A percentile compares a stretch with the other conserved stretches of the same genome.
Conservation (phyloP, 2,797 vertebrate genomes). For the Glyptemys insculpta region DNA sequence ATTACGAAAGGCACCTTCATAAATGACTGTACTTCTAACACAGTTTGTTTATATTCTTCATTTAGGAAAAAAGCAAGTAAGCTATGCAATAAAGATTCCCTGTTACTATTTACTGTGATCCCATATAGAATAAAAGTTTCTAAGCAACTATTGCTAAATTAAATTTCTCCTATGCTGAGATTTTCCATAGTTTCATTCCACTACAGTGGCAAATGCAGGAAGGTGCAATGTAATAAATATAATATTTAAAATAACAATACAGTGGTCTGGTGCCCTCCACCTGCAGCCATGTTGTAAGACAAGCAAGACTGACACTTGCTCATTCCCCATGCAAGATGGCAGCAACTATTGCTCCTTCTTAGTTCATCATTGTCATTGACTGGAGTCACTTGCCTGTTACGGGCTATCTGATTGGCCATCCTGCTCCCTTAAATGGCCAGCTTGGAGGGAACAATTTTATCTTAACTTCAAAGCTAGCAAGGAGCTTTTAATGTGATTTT, state of each 20-base stretch:
- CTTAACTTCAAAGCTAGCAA: not conserved
- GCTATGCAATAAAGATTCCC: slow-evolving; percentile 45
- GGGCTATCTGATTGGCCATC: not conserved
- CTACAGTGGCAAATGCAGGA: slow-evolving; percentile 39
- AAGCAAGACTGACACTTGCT: not conserved
- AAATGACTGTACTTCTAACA: not conserved
- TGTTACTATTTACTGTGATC: slow-evolving; percentile 11
- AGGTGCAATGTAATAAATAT: not conserved
- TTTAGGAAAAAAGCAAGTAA: slow-evolving; percentile 32
- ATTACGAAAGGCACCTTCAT: slow-evolving; percentile 45
- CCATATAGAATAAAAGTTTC: slow-evolving; percentile 27
- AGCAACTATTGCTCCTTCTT: not conserved
- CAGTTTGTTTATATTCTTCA: slow-evolving; percentile 32
- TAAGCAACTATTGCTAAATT: slow-evolving; percentile 7
- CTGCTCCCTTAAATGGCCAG: slow-evolving; percentile 30
- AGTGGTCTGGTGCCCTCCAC: not conserved
- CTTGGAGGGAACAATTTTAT: not conserved
- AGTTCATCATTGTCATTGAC: not conserved
- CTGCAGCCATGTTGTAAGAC: rapidly evolving
- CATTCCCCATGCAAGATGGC: not conserved
- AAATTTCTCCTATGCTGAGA: slow-evolving; percentile 18
- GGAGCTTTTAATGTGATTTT: not conserved
- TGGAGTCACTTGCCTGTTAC: not conserved
- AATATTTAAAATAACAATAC: not conserved
- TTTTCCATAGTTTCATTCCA: slow-evolving; percentile 53